Percentiles rank a stretch among this genome's conserved stretches.
Evolutionary conservation across 2,797 vertebrate species (phyloP).

Genomic region (Yasuhikotakia modesta): DNA sequence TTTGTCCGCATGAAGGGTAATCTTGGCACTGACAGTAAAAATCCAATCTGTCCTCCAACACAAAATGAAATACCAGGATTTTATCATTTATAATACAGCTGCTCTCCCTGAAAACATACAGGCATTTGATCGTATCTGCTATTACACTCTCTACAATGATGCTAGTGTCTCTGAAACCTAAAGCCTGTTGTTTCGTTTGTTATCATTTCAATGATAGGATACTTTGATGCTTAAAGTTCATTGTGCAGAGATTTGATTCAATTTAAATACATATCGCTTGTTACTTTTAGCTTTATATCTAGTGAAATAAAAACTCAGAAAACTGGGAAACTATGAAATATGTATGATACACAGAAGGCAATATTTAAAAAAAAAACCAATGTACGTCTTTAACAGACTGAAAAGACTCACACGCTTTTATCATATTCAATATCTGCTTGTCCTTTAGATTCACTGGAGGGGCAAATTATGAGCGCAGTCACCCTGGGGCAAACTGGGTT

Average conservation of each 20-base stretch:
- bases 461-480: background rate
- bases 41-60: conserved; percentile 82
- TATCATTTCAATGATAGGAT: background rate
- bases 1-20: conserved; percentile 87
- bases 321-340: no score
- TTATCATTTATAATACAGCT: background rate
- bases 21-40: conserved; percentile 90
- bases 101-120: background rate
- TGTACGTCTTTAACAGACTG: background rate
- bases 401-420: no score
- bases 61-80: conserved; percentile 4
- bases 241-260: background rate
- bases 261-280: no score
- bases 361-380: no score
- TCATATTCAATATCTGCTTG: conserved; percentile 3
- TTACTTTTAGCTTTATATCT: no score
- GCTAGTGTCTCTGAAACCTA: background rate
- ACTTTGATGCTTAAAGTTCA: no score
- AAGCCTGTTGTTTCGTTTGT: background rate
- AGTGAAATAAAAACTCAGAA: no score
- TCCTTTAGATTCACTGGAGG: conserved; percentile 20
- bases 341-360: no score
- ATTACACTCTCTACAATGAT: background rate
- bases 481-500: background rate
- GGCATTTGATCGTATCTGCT: background rate